These are phyloP conservation scores for Lasiommata megera DNA, from an alignment of 2,888 invertebrate species.

Conservation along the genomic window DNA sequence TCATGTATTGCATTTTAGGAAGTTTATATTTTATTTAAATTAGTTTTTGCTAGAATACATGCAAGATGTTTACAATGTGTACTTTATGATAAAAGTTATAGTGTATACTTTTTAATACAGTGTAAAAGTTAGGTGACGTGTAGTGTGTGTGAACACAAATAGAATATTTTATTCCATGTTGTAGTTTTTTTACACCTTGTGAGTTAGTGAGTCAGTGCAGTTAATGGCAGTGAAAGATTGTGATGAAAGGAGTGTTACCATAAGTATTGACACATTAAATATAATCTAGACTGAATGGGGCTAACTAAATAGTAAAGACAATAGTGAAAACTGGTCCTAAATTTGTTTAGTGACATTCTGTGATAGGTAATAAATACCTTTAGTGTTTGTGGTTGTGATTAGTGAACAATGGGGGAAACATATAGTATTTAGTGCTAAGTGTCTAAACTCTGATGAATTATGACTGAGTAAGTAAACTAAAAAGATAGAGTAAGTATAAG, in stretches of 20 bases:
- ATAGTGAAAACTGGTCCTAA: constrained; percentile 13
- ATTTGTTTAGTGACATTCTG: constrained; percentile 20
- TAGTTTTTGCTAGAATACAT: constrained; percentile 57
- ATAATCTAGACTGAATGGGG: constrained; percentile 21
- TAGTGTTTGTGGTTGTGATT: constrained; percentile 30
- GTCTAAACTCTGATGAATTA: constrained; percentile 7
- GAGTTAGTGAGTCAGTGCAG: constrained; percentile 57
- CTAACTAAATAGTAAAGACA: neutral
- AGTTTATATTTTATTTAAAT: constrained; percentile 38
- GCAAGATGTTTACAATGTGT: constrained; percentile 47
- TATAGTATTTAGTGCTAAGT: constrained; percentile 18
- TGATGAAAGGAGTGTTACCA: constrained; percentile 25
- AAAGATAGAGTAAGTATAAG: neutral
- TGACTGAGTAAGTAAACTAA: constrained; percentile 25
- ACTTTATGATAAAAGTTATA: constrained; percentile 55
- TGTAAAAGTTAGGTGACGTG: constrained; percentile 74
- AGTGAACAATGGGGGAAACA: constrained; percentile 23
- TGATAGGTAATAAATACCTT: constrained; percentile 23
- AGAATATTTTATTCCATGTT: constrained; percentile 70
- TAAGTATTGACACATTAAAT: constrained; percentile 1
- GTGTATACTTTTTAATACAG: constrained; percentile 62
- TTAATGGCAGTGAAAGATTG: constrained; percentile 35
- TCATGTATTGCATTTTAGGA: constrained; percentile 51
- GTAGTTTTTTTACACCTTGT: constrained; percentile 78
- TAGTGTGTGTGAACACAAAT: constrained; percentile 76